Percentiles rank a stretch among this genome's conserved stretches.
These are phyloP conservation scores for Sebastiscus albofasciatus DNA, from an alignment of 2,797 vertebrate species.

Conservation along the genomic window DNA sequence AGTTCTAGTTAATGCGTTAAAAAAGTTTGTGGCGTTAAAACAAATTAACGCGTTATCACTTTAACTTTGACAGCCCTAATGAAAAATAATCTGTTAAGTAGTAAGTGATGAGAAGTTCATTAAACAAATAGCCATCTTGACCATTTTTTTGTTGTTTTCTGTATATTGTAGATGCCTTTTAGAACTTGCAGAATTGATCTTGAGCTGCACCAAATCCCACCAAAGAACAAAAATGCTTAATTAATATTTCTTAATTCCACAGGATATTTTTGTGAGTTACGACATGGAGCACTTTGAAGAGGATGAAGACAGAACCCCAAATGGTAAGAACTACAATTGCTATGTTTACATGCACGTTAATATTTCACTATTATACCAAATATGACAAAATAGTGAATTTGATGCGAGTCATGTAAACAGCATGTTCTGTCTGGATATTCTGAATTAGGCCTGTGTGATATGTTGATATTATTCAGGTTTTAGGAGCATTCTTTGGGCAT, in stretches of 20 bases:
- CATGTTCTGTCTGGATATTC: no score
- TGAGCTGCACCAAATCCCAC: not conserved
- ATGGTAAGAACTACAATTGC: slow-evolving; percentile 24
- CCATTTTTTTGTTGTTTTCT: no score
- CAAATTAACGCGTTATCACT: no score
- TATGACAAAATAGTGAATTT: no score
- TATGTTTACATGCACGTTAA: not conserved
- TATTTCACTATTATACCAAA: not conserved
- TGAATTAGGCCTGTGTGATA: no score
- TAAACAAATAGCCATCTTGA: no score
- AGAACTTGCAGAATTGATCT: not conserved
- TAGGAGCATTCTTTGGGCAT: no score
- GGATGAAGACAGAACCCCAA: slow-evolving; percentile 35
- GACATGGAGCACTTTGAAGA: slow-evolving; percentile 76
- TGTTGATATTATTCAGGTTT: no score
- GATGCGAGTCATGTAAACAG: no score
- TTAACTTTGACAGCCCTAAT: no score
- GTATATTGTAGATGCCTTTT: not conserved
- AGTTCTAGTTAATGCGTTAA: no score
- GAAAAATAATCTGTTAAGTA: not conserved
- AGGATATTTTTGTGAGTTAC: slow-evolving; percentile 81
- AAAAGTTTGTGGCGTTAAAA: no score
- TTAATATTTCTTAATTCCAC: not conserved
- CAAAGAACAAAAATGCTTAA: not conserved
- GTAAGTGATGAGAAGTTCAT: not conserved